A percentile compares a stretch with the other conserved stretches of the same genome.
Conservation (phyloP, 2,113 vertebrate genomes). For the Sylvietta virens region DNA sequence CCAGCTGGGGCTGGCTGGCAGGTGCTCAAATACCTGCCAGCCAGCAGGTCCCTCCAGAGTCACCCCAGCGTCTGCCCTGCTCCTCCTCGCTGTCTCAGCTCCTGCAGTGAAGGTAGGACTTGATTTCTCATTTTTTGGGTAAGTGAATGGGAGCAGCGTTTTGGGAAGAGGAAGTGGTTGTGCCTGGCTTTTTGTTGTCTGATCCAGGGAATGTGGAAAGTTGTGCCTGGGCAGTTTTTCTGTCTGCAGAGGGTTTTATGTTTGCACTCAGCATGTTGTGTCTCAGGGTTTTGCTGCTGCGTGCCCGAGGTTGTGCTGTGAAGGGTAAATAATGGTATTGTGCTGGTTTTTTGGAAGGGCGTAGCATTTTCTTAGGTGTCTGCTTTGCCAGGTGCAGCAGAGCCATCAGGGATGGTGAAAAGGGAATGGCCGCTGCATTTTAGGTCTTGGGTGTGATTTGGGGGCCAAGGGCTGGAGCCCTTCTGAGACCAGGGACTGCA, state of each 20-base stretch:
- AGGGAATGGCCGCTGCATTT: accelerated
- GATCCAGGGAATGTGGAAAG: not conserved
- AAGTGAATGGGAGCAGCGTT: accelerated
- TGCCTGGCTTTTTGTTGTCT: not conserved
- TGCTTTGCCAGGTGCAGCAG: not conserved
- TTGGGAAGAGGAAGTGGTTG: not conserved
- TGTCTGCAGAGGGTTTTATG: accelerated
- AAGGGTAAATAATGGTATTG: not conserved
- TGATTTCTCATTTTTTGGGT: accelerated
- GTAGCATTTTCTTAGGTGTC: accelerated
- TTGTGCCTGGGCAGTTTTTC: not conserved
- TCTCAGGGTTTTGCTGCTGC: not conserved
- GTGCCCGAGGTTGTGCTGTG: accelerated
- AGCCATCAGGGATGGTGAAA: not conserved
- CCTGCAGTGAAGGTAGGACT: not conserved
- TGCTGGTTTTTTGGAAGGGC: not conserved
- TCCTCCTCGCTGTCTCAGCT: accelerated
- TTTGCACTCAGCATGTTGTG: accelerated
- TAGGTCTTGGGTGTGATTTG: accelerated
- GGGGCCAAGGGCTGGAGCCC: not conserved
- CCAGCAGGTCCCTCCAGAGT: accelerated
- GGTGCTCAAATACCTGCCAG: accelerated
- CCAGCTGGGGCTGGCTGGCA: not conserved
- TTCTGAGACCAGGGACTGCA: not conserved
- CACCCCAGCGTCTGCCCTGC: accelerated